Evolutionary conservation across 2,888 invertebrate genomes (phyloP), one percentile per base, ranked within the genome.

Genomic region (Amorpha juglandis): DNA sequence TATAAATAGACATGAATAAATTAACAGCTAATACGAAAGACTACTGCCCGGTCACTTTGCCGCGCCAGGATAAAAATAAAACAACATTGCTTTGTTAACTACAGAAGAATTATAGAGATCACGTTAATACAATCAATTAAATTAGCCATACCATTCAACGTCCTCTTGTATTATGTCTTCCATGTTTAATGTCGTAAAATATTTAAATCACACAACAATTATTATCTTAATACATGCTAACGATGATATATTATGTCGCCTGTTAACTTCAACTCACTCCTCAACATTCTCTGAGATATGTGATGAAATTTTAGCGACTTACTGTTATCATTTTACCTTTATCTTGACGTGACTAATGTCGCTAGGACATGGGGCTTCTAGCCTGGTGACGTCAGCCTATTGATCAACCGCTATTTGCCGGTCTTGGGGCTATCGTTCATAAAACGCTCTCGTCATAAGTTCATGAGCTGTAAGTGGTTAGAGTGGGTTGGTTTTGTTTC

Each of bases 101-200:
- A 38, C 38, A 9, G 7, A 6, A 38, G 9, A 9, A 9, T 38
- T 38, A 7, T 38, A 6, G 7, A 6, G 7, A 8, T 38, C 7
- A 38, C 8, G 27, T 27, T 21, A 19, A 7, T 50, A 16, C 33
- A 47, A 0, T 9, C 14, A 62, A 50, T 48, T 50, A 6, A 64
- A 38, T 27, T 45, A 55, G 4, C 7, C 85, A 71, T 76, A 89
- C 89, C 85, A 83, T 71, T 86, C 82, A 45, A 74, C 70, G 63
- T 78, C 81, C 74, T 89, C 89, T 67, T 81, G 71, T 55, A 86
- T 86, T 55, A 83, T 74, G 68, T 88, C 78, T 38, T 90, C 87
- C 87, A 87, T 89, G 65, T 69, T 65, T 65, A 62, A 66, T 67
- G 69, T 64, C 67, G 66, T 67, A 68, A 67, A 71, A 67, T 74